Conservation (phyloP, 92 coral and sea anemone genomes). For the Parazoanthus swiftii region DNA sequence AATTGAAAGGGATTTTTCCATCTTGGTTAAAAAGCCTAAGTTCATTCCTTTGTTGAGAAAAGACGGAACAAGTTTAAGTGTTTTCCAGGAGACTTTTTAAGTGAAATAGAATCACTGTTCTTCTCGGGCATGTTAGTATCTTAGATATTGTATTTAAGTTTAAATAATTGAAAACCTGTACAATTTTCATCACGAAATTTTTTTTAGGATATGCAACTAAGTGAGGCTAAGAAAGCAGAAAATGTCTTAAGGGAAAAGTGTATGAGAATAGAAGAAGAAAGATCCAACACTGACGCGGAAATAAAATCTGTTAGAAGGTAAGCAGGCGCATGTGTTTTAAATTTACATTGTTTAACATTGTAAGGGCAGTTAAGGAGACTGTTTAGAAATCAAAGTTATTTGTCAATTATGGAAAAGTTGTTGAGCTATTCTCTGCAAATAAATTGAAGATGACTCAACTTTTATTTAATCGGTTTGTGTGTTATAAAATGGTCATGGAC, state of each 20-base stretch:
- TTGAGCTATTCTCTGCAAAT: not conserved
- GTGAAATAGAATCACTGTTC: not conserved
- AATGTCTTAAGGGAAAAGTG: conserved; percentile 49
- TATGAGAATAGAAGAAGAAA: conserved; percentile 63
- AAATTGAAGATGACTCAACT: too few species aligned
- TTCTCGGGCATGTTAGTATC: too few species aligned
- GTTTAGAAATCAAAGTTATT: not conserved
- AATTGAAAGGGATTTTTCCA: too few species aligned
- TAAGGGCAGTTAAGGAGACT: not conserved
- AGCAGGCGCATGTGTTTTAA: not conserved
- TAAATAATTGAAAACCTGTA: not conserved
- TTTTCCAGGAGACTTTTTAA: too few species aligned
- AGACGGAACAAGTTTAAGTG: too few species aligned
- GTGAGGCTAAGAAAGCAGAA: conserved; percentile 51
- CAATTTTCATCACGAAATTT: not conserved
- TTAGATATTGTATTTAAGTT: not conserved
- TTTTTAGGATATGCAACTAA: conserved; percentile 42
- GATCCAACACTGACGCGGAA: conserved; percentile 65
- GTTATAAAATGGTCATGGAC: too few species aligned
- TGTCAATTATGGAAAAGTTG: not conserved
- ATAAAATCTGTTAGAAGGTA: conserved; percentile 62
- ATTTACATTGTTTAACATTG: not conserved
- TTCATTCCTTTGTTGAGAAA: too few species aligned
- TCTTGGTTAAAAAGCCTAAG: too few species aligned
- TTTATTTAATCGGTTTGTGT: too few species aligned